These are phyloP conservation scores for Phengaris arion DNA, from an alignment of 2,888 invertebrate species.

Conservation along the genomic window DNA sequence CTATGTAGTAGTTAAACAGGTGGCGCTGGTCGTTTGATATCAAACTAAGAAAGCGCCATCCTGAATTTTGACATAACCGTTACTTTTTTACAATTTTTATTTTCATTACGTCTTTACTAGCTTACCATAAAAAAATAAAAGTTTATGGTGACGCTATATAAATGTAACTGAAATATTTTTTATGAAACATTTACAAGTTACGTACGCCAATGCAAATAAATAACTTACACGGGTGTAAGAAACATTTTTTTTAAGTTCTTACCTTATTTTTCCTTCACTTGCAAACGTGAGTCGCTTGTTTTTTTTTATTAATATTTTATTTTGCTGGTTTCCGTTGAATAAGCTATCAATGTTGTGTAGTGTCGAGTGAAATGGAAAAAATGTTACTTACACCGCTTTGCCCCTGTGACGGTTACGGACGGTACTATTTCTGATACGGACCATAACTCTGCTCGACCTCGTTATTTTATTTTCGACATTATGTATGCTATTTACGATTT, in stretches of 20 bases:
- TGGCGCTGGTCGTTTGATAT: constrained; percentile 68
- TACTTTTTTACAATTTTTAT: constrained; percentile 2
- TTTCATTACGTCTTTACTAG: constrained; percentile 19
- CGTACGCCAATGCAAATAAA: not conserved
- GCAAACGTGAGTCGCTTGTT: constrained; percentile 29
- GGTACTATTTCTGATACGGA: not conserved
- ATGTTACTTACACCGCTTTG: constrained; percentile 25
- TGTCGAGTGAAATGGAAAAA: constrained; percentile 22
- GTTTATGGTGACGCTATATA: constrained; percentile 68
- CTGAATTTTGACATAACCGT: constrained; percentile 53
- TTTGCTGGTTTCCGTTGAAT: constrained; percentile 16
- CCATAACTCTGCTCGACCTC: constrained; percentile 8
- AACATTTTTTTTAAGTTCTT: not conserved
- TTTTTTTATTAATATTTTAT: constrained; percentile 6
- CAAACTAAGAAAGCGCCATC: constrained; percentile 67
- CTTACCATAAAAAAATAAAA: constrained; percentile 38
- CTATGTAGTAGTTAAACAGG: constrained; percentile 50
- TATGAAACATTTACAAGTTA: too few species aligned
- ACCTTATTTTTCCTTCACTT: not conserved
- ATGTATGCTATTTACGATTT: constrained; percentile 17
- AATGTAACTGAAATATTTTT: not conserved
- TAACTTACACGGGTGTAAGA: too few species aligned
- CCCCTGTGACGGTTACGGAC: constrained; percentile 1
- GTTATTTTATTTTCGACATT: constrained; percentile 28
- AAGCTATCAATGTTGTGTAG: constrained; percentile 25